A percentile compares a stretch with the other conserved stretches of the same genome.
phyloP scores from a whole-genome alignment of 2,888 invertebrate species.

The Congeria kusceri region DNA sequence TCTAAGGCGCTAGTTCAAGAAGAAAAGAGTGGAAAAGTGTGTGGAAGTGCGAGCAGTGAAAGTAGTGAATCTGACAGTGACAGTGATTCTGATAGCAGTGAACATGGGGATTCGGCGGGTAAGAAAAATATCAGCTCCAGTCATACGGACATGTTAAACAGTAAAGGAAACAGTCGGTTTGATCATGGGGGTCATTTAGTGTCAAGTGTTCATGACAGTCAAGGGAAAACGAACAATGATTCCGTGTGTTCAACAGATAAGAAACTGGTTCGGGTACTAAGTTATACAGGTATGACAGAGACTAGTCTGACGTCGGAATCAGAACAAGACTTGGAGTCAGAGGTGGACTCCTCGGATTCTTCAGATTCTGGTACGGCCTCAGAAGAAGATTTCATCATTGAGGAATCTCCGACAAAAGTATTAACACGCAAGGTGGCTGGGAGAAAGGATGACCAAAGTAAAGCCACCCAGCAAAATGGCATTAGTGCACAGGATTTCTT shows the following conservation, averaged over 20 bases:
- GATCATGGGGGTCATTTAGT: not conserved
- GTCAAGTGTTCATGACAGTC: not conserved
- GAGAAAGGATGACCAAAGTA: slow-evolving; percentile 39
- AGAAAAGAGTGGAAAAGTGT: not conserved
- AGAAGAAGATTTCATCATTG: slow-evolving; percentile 28
- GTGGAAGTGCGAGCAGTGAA: slow-evolving; percentile 26
- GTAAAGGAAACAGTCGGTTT: not conserved
- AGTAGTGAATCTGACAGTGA: slow-evolving; percentile 37
- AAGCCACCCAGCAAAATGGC: not conserved
- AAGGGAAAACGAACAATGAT: slow-evolving; percentile 29
- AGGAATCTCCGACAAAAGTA: slow-evolving; percentile 61
- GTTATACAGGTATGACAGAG: slow-evolving; percentile 53
- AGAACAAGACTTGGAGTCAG: slow-evolving; percentile 50
- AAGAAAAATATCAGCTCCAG: not conserved
- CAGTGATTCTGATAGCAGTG: slow-evolving; percentile 30
- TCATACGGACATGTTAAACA: slow-evolving; percentile 14
- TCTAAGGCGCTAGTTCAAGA: not conserved
- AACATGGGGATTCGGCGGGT: slow-evolving; percentile 1
- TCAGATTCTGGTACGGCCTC: slow-evolving; percentile 36
- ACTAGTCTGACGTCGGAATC: slow-evolving; percentile 46
- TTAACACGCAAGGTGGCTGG: slow-evolving; percentile 71
- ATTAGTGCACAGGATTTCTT: slow-evolving; percentile 34
- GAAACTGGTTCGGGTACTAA: slow-evolving; percentile 44
- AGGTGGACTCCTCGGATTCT: slow-evolving; percentile 44
- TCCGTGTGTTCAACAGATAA: slow-evolving; percentile 56